Percentiles rank a stretch among this genome's conserved stretches.
Evolutionary conservation across 2,797 vertebrate genomes (phyloP).

Genomic region (Spea hammondii): DNA sequence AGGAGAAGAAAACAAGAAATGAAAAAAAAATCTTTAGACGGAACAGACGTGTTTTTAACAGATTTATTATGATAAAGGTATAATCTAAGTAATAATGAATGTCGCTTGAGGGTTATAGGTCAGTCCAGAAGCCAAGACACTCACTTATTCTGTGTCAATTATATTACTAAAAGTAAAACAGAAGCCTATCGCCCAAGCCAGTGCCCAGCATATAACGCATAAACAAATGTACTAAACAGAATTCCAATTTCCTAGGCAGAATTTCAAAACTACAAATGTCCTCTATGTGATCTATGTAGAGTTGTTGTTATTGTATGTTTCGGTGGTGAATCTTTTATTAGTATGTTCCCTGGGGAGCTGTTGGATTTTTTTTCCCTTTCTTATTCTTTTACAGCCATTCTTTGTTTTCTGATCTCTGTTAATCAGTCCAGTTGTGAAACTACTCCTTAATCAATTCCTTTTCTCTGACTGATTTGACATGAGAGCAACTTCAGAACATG

Average conservation of each 20-base stretch:
- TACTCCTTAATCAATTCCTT: conserved; percentile 64
- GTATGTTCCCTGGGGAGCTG: conserved; percentile 69
- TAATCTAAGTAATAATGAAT: conserved; percentile 57
- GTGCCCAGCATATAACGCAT: too few species aligned
- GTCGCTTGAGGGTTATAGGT: conserved; percentile 9
- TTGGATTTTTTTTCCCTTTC: conserved; percentile 54
- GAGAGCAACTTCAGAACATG: conserved; percentile 59
- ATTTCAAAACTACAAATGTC: conserved; percentile 60
- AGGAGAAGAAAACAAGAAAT: conserved; percentile 47
- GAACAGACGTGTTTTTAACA: conserved; percentile 54
- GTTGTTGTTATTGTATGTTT: conserved; percentile 62
- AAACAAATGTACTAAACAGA: conserved; percentile 61
- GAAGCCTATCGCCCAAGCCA: too few species aligned
- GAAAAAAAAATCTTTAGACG: conserved; percentile 50
- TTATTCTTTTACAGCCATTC: conserved; percentile 57
- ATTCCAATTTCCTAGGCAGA: conserved; percentile 66
- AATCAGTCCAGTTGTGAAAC: conserved; percentile 67
- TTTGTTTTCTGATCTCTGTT: conserved; percentile 66
- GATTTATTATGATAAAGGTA: conserved; percentile 57
- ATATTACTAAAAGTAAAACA: too few species aligned
- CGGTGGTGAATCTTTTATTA: conserved; percentile 69
- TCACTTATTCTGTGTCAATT: background rate
- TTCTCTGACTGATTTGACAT: conserved; percentile 68
- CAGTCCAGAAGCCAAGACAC: background rate
- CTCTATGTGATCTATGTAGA: conserved; percentile 61